Conservation (phyloP, 2,797 vertebrate species). For the Coilia nasus region DNA sequence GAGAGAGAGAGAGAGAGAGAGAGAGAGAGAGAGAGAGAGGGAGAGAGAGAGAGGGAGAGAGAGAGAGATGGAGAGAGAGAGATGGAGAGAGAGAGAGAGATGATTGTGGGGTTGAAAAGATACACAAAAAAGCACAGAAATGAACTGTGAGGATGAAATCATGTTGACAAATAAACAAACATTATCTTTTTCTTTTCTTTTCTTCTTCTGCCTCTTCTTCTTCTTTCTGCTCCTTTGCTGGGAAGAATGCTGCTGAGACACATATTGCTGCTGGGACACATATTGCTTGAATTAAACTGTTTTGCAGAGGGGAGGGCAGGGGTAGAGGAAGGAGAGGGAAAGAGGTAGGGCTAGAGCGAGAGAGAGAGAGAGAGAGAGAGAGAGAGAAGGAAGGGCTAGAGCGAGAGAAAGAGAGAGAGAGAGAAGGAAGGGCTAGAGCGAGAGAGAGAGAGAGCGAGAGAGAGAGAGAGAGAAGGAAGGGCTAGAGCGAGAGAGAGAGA, state of each 20-base stretch:
- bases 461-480: too few relatives aligned
- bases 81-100: not conserved
- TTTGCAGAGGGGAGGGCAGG: constrained; percentile 44
- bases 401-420: too few relatives aligned
- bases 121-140: not conserved
- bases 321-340: not conserved
- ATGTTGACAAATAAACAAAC: not conserved
- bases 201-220: constrained; percentile 9
- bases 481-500: constrained; percentile 21
- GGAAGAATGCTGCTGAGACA: constrained; percentile 40
- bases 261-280: too few relatives aligned
- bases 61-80: constrained; percentile 12
- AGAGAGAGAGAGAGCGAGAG: too few relatives aligned
- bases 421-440: too few relatives aligned
- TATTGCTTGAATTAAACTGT: constrained; percentile 65
- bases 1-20: constrained; percentile 7
- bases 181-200: not conserved
- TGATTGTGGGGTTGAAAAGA: not conserved
- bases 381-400: too few relatives aligned
- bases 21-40: not conserved
- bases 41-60: not conserved
- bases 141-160: not conserved
- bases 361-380: not conserved
- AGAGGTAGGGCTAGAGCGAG: not conserved
- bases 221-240: constrained; percentile 31